Base-by-base conservation (phyloP, 1,140 invertebrate species). In the Leptinotarsa texana region DNA sequence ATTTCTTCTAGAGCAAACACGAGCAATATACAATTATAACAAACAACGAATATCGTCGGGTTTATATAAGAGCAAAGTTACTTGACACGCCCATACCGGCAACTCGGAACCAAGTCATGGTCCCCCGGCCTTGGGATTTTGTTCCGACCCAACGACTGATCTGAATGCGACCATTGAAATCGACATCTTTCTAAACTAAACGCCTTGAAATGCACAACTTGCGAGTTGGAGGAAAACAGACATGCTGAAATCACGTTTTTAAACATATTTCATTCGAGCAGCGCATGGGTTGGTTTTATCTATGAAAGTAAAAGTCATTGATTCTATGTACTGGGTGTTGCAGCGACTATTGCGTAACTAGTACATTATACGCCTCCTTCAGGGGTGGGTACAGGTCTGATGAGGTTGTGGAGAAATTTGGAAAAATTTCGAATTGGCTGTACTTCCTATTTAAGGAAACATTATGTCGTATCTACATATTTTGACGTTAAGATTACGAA, bases 101-200 rank as follows among this genome's bases (percentile, higher is more conserved):
- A 61, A 63, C 51, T 51, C 69, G 24, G 49, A 75, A 75, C 69
- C 70, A 72, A 75, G 74, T 69, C 74, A 75, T 75, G 74, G 74
- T 72, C 74, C 66, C 49, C 49, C 66, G 63, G 67, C 74, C 74
- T 75, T 75, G 74, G 72, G 71, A 72, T 72, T 72, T 75, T 42
- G 67, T 72, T 75, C 74, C 48, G 69, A 63, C 17, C 69, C 18
- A 69, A 22, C 27, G 21, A 33, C 6, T 57, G 51, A 15, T 57
- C n/a, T 13, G 51, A 57, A 57, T 57, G 51, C 13, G 51, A 15
- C 51, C 13, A 57, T 57, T 57, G 51, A 57, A 57, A 57, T 57
- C 15, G 51, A 57, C 15, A 57, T 57, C 15, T 17, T 57, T 57
- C n/a, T 15, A 57, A 17, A 57, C 15, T 6, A 57, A 57, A 57